phyloP scores from a whole-genome alignment of 2,113 vertebrate species.

The Otis tarda region DNA sequence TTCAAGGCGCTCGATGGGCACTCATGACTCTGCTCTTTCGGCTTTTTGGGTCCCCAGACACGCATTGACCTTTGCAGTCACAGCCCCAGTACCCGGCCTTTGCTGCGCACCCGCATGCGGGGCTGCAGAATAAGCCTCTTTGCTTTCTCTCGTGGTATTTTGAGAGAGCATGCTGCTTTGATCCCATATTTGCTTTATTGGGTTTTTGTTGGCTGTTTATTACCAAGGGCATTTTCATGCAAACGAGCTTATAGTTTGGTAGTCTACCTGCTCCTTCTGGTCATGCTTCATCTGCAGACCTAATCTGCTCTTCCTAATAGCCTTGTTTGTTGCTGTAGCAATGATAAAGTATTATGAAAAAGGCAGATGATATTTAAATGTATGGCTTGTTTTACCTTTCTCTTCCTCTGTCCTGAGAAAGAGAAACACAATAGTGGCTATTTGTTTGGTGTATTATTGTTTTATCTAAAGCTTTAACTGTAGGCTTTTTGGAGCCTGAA shows the following conservation, averaged over 20 bases:
- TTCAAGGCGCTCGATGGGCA: rapidly evolving
- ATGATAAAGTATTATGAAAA: conserved; percentile 15
- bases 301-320: background rate
- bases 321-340: conserved; percentile 24
- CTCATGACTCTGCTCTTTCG: background rate
- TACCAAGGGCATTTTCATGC: background rate
- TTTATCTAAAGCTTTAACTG: background rate
- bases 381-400: background rate
- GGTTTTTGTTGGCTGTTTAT: background rate
- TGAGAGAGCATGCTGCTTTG: background rate
- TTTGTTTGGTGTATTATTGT: background rate
- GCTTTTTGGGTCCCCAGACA: background rate
- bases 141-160: background rate
- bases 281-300: background rate
- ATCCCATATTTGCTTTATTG: background rate
- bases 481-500: background rate
- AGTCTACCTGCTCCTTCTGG: background rate
- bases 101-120: rapidly evolving
- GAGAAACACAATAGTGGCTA: background rate
- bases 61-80: background rate
- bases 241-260: background rate
- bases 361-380: conserved; percentile 1
- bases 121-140: background rate
- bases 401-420: background rate
- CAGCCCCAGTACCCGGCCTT: rapidly evolving